These are phyloP conservation scores for Hydractinia symbiolongicarpus DNA, from an alignment of 30 jellyfish, hydroid and myxozoan species.

Conservation along the genomic window DNA sequence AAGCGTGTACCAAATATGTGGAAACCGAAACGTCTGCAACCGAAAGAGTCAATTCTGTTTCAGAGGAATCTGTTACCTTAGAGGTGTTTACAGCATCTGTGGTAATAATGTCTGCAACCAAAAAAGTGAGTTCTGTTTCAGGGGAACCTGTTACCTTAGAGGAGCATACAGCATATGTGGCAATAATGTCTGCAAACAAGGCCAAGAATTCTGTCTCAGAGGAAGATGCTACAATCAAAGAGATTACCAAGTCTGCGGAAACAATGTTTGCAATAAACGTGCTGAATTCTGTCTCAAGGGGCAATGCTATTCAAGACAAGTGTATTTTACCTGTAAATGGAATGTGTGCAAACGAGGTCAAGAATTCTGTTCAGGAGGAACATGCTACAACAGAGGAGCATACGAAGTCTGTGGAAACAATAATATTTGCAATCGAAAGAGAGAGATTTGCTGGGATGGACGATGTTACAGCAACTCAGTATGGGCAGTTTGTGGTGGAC, in stretches of 20 bases:
- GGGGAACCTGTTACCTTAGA: not conserved
- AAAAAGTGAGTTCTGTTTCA: not conserved
- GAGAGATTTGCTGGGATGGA: not conserved
- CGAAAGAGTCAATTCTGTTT: not conserved
- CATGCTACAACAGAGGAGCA: not conserved
- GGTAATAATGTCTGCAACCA: not conserved
- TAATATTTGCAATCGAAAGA: not conserved
- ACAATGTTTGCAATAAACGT: not conserved
- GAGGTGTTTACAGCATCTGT: not conserved
- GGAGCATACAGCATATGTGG: not conserved
- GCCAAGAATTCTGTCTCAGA: not conserved
- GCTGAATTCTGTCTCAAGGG: not conserved
- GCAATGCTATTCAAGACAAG: not conserved
- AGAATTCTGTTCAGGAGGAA: slow-evolving; percentile 3
- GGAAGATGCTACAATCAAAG: slow-evolving; percentile 11
- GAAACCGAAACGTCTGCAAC: slow-evolving; percentile 6
- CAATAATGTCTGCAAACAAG: not conserved
- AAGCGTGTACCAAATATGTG: not conserved
- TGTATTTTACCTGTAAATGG: not conserved
- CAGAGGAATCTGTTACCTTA: slow-evolving; percentile 1
- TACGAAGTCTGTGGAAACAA: slow-evolving; percentile 1
- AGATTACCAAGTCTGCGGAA: not conserved
- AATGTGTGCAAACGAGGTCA: not conserved
- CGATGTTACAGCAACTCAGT: not conserved
- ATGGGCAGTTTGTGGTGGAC: not conserved